Conservation (phyloP, 2,113 vertebrate species). For the Orycteropus afer region DNA sequence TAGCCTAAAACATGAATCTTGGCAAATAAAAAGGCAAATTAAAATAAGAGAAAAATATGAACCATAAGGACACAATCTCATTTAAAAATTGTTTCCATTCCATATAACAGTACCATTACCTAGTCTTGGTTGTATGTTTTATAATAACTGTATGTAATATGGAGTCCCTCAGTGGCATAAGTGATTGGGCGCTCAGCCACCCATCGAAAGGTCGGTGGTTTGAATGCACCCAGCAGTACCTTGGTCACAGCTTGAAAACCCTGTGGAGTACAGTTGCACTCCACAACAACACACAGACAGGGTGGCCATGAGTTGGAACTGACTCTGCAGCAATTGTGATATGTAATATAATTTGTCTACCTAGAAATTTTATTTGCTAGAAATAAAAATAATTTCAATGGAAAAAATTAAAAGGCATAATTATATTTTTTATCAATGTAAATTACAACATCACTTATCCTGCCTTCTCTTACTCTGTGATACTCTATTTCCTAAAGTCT, state of each 20-base stretch:
- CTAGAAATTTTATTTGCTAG: not conserved
- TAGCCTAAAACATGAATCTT: slow-evolving; percentile 36
- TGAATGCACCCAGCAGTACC: not conserved
- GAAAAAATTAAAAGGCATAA: not conserved
- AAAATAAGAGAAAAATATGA: slow-evolving; percentile 51
- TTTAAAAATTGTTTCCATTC: slow-evolving; percentile 36
- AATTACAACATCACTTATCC: not conserved
- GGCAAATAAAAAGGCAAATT: slow-evolving; percentile 54
- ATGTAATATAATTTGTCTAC: not conserved
- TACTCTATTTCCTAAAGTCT: slow-evolving; percentile 8
- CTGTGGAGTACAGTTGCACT: not conserved
- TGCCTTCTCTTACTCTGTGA: not conserved
- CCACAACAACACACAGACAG: not conserved
- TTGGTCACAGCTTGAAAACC: not conserved
- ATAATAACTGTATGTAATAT: not conserved
- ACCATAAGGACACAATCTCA: slow-evolving; percentile 25
- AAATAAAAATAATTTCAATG: slow-evolving; percentile 53
- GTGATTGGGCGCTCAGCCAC: no score
- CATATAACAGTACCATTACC: not conserved
- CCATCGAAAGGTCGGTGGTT: not conserved
- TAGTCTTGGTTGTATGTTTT: not conserved
- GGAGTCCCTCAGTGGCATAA: no score
- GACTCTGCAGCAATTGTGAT: not conserved
- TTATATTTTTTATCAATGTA: not conserved
- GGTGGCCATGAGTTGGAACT: not conserved